Evolutionary conservation across 1,140 invertebrate genomes (phyloP), one percentile per base, ranked within the genome.

Genomic region (Chrysopa pallens): DNA sequence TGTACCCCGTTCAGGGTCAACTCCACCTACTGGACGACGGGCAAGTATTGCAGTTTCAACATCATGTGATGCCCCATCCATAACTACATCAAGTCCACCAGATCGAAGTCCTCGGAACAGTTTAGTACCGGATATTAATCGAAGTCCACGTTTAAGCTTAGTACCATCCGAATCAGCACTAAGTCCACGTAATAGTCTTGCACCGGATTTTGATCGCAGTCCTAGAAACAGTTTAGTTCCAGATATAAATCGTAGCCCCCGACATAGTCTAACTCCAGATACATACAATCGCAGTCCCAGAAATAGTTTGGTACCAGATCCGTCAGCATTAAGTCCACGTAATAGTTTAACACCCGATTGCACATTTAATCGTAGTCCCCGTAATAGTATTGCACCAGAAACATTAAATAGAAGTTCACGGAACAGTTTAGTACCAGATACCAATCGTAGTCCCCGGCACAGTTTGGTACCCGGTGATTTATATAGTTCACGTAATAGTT

Each of bases 51-150:
- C 52, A 50, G 69, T 57, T 53, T 70, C 50, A 50, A 63, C 42
- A 36, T 64, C 44, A 48, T 60, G 61, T 48, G 60, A 55, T 27
- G 63, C 60, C 45, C 51, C 56, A 14, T 60, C 50, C 38, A 52
- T 49, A 23, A 48, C 48, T 9, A 55, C 72, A 9, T 60, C 63
- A 4, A 60, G 72, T 3, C 73, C 76, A 36, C 64, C 67, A 9
- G 73, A 71, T 44, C 57, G 73, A 23, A 76, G 72, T 48, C 70
- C 74, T 0, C 56, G 75, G 36, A 70, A 77, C 46, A 76, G 73
- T 0, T 51, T 78, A 33, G 63, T 72, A 1, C 74, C 74, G 0
- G 67, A 66, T 8, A 53, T 62, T 8, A 62, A 61, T 38, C 61
- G 73, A 46, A 76, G 73, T 49, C 70, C 71, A 3, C 63, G 76